phyloP scores from a whole-genome alignment of 1,140 invertebrate species.

The Leptinotarsa undecemlineata region DNA sequence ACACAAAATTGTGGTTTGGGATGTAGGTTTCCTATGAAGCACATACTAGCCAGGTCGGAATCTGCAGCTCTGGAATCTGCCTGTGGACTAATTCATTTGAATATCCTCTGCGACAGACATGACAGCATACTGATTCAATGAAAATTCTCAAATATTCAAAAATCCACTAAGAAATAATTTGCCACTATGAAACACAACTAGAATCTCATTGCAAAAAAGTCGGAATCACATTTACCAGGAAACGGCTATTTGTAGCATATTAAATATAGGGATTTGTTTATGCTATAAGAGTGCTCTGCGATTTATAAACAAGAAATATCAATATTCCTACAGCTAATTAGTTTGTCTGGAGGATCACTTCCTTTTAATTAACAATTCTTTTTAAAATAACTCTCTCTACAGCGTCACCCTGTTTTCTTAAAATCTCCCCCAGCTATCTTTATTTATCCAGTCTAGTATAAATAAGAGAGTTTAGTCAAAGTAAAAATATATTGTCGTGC shows the following conservation, averaged over 20 bases:
- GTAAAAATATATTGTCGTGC: background rate
- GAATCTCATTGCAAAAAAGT: background rate
- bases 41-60: too few relatives aligned
- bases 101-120: too few relatives aligned
- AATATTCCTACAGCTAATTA: background rate
- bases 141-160: background rate
- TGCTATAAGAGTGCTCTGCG: background rate
- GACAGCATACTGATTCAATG: too few relatives aligned
- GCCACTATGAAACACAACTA: background rate
- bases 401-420: background rate
- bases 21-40: too few relatives aligned
- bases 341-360: background rate
- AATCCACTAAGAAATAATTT: background rate
- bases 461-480: background rate
- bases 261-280: background rate
- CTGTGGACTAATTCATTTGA: too few relatives aligned
- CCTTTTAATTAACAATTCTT: background rate
- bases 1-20: too few relatives aligned
- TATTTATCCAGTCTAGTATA: background rate
- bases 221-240: background rate
- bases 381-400: background rate
- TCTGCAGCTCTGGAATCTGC: too few relatives aligned
- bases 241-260: background rate
- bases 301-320: background rate
- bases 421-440: background rate